phyloP scores from a whole-genome alignment of 2,113 vertebrate species.

The Ailuropoda melanoleuca region DNA sequence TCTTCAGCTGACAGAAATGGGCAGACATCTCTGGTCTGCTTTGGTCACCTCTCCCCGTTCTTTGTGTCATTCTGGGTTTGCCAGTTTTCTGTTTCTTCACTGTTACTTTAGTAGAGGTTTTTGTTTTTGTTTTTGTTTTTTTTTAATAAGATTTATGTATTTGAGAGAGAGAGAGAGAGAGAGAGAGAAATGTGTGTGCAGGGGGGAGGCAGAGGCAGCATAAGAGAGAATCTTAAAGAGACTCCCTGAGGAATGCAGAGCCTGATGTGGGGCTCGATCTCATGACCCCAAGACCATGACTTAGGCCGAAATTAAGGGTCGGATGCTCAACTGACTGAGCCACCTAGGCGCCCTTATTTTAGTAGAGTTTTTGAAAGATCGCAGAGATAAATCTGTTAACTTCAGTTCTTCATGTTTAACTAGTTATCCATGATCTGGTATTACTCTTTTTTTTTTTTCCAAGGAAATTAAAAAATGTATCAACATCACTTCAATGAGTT shows the following conservation, averaged over 20 bases:
- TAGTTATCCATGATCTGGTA: not conserved
- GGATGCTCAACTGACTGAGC: not conserved
- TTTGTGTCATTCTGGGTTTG: conserved; percentile 30
- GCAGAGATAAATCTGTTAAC: conserved; percentile 4
- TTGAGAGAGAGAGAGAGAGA: not conserved
- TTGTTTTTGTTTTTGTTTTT: not conserved
- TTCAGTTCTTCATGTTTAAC: conserved; percentile 21
- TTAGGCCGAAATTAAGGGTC: not conserved
- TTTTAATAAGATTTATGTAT: not conserved
- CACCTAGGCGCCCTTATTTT: not conserved
- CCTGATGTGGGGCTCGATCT: not conserved
- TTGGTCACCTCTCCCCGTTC: not conserved
- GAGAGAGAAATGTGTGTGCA: not conserved
- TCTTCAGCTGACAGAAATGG: conserved; percentile 36
- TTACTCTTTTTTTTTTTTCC: not conserved
- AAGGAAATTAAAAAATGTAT: not conserved
- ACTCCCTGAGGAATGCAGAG: not conserved
- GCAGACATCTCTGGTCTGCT: not conserved
- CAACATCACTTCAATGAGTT: not conserved
- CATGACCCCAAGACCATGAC: not conserved
- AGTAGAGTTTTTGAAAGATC: not conserved
- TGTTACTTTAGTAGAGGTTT: not conserved
- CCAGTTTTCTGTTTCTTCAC: not conserved
- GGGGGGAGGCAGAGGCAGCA: not conserved
- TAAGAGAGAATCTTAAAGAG: not conserved